These are phyloP conservation scores for Chamaedrilus cognettii DNA, from an alignment of 2,888 invertebrate species.

Conservation along the genomic window DNA sequence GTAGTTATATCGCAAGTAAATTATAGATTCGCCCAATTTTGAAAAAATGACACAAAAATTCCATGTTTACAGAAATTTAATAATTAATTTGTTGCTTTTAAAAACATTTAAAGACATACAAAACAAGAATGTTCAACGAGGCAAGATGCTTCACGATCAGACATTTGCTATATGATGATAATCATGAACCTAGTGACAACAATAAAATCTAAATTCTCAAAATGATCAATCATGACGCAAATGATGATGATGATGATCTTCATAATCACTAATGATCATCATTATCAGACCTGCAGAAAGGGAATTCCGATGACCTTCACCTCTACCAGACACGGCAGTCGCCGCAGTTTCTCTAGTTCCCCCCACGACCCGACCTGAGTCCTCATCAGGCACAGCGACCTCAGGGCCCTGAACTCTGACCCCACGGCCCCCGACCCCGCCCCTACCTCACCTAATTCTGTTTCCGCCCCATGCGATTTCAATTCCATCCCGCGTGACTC, in stretches of 20 bases:
- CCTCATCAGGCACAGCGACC: slow-evolving; percentile 74
- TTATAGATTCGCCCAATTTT: no score
- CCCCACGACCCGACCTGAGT: slow-evolving; percentile 83
- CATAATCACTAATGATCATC: slow-evolving; percentile 1
- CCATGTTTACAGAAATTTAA: no score
- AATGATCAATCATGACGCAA: neutral
- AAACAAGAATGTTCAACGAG: no score
- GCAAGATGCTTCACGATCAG: neutral
- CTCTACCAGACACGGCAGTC: slow-evolving; percentile 80
- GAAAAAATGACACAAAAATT: no score
- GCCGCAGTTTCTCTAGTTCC: slow-evolving; percentile 82
- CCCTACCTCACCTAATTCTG: no score
- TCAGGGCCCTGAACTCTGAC: slow-evolving; percentile 64
- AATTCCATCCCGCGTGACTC: no score
- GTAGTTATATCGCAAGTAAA: no score
- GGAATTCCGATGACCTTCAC: slow-evolving; percentile 79
- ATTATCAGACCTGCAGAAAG: slow-evolving; percentile 62
- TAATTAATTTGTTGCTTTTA: no score
- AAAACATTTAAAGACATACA: no score
- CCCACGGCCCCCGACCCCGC: no score
- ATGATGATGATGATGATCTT: neutral
- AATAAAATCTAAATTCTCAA: neutral
- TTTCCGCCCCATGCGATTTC: no score
- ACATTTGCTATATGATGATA: neutral
- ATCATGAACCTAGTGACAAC: neutral